phyloP scores from a whole-genome alignment of 2,113 vertebrate genomes.

The Pyxicephalus adspersus region DNA sequence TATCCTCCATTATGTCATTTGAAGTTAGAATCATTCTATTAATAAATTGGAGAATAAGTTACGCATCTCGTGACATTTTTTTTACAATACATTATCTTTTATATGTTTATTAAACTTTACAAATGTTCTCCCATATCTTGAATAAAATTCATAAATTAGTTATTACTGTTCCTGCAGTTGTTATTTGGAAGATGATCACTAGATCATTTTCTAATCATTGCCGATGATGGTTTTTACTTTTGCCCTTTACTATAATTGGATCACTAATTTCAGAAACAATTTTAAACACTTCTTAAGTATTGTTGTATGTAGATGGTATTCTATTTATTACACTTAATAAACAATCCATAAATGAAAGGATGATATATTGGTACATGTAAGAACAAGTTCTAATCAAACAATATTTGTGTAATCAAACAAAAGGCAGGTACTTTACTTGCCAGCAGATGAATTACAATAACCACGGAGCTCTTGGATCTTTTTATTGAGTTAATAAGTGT shows the following conservation, averaged over 20 bases:
- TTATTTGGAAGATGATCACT: too few relatives aligned
- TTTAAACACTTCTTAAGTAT: neutral
- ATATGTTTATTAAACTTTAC: too few relatives aligned
- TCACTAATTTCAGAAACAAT: neutral
- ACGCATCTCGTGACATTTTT: too few relatives aligned
- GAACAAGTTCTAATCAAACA: slow-evolving; percentile 39
- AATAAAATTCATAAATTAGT: too few relatives aligned
- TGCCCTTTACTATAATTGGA: neutral
- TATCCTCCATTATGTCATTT: too few relatives aligned
- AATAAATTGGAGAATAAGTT: too few relatives aligned
- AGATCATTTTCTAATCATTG: too few relatives aligned
- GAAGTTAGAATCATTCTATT: too few relatives aligned
- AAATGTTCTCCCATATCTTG: too few relatives aligned
- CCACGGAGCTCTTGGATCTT: neutral
- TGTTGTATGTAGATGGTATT: neutral
- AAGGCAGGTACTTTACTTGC: neutral
- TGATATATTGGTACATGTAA: slow-evolving; percentile 43
- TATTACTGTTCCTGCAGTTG: too few relatives aligned
- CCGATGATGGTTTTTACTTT: too few relatives aligned
- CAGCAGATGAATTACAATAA: slow-evolving; percentile 1
- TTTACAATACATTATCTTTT: too few relatives aligned
- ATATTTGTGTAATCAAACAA: neutral
- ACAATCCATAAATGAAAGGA: slow-evolving; percentile 15
- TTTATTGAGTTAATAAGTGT: neutral
- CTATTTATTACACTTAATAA: slow-evolving; percentile 3